Evolutionary conservation across 92 coral and sea anemone genomes (phyloP).

Genomic region (Parazoanthus swiftii): DNA sequence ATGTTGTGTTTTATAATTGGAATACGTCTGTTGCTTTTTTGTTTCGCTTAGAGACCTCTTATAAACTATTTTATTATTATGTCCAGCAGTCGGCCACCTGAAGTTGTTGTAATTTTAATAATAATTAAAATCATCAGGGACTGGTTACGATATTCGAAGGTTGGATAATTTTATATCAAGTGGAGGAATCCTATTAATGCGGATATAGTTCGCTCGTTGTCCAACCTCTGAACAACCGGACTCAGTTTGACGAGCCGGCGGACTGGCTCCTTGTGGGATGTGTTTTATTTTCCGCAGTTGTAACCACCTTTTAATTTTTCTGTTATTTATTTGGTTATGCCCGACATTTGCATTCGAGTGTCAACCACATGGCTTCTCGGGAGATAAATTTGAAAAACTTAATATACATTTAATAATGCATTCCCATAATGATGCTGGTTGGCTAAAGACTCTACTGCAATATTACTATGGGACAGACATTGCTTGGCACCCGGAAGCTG

Average conservation of each 20-base stretch:
- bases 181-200: too few relatives aligned
- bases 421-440: constrained; percentile 77
- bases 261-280: not conserved
- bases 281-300: not conserved
- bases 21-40: too few relatives aligned
- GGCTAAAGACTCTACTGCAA: constrained; percentile 74
- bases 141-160: too few relatives aligned
- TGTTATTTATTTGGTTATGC: not conserved
- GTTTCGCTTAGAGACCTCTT: too few relatives aligned
- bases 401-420: constrained; percentile 76
- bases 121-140: too few relatives aligned
- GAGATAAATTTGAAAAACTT: constrained; percentile 45
- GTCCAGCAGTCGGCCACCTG: too few relatives aligned
- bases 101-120: too few relatives aligned
- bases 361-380: not conserved
- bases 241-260: not conserved
- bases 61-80: too few relatives aligned
- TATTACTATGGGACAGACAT: constrained; percentile 65
- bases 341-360: constrained; percentile 7
- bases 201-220: too few relatives aligned
- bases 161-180: too few relatives aligned
- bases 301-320: not conserved
- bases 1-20: too few relatives aligned
- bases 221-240: too few relatives aligned
- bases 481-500: constrained; percentile 60